Evolutionary conservation across 2,888 invertebrate species (phyloP).

Genomic region (Ophion slaviceki): DNA sequence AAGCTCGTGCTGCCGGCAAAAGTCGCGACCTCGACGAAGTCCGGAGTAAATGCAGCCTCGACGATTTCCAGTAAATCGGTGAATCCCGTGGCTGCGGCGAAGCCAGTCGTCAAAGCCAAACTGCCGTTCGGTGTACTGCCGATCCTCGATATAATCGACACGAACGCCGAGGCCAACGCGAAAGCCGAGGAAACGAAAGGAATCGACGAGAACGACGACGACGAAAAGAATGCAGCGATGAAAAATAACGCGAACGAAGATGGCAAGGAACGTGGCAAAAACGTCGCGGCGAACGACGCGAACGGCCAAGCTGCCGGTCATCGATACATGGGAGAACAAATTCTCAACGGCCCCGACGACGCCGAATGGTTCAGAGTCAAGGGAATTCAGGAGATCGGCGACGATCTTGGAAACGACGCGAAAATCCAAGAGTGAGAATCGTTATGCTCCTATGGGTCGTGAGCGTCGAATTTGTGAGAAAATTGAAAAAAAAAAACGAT

Average conservation of each 20-base stretch:
- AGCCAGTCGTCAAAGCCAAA: conserved; percentile 73
- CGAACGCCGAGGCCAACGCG: conserved; percentile 67
- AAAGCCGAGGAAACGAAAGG: conserved; percentile 59
- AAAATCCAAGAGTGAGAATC: conserved; percentile 75
- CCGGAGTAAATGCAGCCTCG: conserved; percentile 66
- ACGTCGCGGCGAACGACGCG: conserved; percentile 49
- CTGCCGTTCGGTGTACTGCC: conserved; percentile 80
- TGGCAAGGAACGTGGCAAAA: conserved; percentile 58
- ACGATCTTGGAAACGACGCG: conserved; percentile 78
- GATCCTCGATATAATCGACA: conserved; percentile 77
- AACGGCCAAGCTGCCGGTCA: conserved; percentile 65
- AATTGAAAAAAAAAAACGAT: not conserved
- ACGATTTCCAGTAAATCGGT: conserved; percentile 67
- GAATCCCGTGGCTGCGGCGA: conserved; percentile 48
- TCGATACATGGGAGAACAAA: conserved; percentile 72
- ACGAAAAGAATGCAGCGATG: conserved; percentile 61
- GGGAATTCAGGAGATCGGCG: conserved; percentile 81
- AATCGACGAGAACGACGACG: conserved; percentile 54
- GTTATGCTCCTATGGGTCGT: not conserved
- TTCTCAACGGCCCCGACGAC: conserved; percentile 68
- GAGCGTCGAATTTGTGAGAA: not conserved
- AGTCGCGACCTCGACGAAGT: conserved; percentile 67
- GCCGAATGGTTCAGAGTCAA: conserved; percentile 73
- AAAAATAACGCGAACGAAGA: conserved; percentile 56
- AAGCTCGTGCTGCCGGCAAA: conserved; percentile 57